Evolutionary conservation across 2,888 invertebrate species (phyloP), one percentile per base, ranked within the genome.

Genomic region (Frankliniella fusca): DNA sequence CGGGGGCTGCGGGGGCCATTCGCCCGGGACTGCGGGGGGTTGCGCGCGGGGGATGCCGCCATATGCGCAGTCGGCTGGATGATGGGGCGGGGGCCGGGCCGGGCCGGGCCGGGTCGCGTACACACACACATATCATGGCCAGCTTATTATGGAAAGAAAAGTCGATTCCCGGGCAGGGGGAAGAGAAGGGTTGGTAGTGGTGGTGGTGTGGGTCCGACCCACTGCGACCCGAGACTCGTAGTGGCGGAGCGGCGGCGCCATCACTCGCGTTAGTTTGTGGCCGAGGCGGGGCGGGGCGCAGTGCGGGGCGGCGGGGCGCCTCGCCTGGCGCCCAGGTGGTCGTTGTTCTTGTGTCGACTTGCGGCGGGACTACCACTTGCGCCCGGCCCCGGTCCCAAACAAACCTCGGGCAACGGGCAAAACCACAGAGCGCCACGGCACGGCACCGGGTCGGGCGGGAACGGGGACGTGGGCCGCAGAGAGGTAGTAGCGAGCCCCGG

Each of bases 261-360:
- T 61, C 61, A 61, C 61, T 61, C 61, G 61, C 61, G 20, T 61
- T n/a, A 61, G 20, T 61, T 81, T 54, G 50, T n/a, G 50, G 81
- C 20, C 81, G 38, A n/a, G 27, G 54, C 15, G 54, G 1, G 54
- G 15, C 54, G 54, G 15, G 38, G 38, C 18, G 15, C 54, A 9
- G 15, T 2, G 38, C 18, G 54, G 54, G 54, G 18, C 8, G 18
- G 54, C n/a, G n/a, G n/a, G n/a, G n/a, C n/a, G 54, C 54, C 15
- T 1, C 12, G 54, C 15, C 54, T 7, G 18, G 54, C 54, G 54
- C 54, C 18, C 20, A n/a, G 20, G 18, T 18, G 18, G 61, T n/a
- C 61, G 61, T 61, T 61, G 61, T n/a, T 61, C 61, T 18, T 61
- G 61, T n/a, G 15, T 15, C 61, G 61, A 61, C 61, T 61, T 9